phyloP scores from a whole-genome alignment of 1,140 invertebrate species.

The Drosophila chauvacae region DNA sequence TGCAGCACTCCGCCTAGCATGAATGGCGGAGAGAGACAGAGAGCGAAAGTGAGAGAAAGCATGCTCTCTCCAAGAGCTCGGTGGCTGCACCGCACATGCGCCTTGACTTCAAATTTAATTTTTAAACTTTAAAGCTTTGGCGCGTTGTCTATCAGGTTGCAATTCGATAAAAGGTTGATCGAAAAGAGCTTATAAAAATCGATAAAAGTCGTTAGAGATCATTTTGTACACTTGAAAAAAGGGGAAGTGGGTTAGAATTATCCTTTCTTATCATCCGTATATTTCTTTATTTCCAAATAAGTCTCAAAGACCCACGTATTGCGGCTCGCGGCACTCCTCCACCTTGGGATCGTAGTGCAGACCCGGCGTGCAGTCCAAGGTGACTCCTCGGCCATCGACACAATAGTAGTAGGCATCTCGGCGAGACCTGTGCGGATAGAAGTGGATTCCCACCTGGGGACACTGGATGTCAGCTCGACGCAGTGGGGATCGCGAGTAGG shows the following conservation, averaged over 20 bases:
- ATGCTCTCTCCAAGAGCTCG: slow-evolving; percentile 22
- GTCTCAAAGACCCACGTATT: slow-evolving; percentile 23
- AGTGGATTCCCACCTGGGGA: slow-evolving; percentile 53
- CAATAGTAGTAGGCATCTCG: slow-evolving; percentile 75
- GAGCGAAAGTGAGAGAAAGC: slow-evolving; percentile 4
- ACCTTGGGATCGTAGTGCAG: slow-evolving; percentile 58
- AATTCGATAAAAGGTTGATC: not conserved
- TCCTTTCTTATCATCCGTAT: not conserved
- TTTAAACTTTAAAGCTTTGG: slow-evolving; percentile 2
- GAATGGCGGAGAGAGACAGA: slow-evolving; percentile 21
- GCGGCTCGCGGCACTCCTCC: slow-evolving; percentile 63
- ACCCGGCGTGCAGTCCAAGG: slow-evolving; percentile 75
- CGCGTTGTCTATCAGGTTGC: not conserved
- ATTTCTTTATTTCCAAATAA: slow-evolving; percentile 5
- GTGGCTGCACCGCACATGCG: slow-evolving; percentile 61
- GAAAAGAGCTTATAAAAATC: not conserved
- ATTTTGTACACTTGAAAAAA: not conserved
- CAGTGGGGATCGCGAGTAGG: slow-evolving; percentile 63
- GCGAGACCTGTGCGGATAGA: slow-evolving; percentile 61
- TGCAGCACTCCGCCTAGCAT: slow-evolving; percentile 19
- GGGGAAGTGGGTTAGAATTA: not conserved
- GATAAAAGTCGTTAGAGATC: not conserved
- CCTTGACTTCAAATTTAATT: slow-evolving; percentile 1
- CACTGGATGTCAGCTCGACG: slow-evolving; percentile 71
- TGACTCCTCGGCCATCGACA: slow-evolving; percentile 64